These are phyloP conservation scores for Mormyrops boulengeri DNA, from an alignment of 2,797 vertebrate species.

Conservation along the genomic window DNA sequence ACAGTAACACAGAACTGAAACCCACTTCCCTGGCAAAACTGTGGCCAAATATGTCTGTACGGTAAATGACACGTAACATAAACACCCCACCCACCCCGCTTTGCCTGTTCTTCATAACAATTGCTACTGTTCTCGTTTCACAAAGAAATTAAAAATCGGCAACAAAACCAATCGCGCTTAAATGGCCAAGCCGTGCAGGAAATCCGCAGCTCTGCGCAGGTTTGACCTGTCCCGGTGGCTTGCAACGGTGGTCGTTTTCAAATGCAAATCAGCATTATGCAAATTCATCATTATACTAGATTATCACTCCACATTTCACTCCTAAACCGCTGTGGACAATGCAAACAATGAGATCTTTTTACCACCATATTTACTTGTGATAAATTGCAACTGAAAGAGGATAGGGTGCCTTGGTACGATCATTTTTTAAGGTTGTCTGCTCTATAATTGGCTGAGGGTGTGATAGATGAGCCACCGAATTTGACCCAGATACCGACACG, in stretches of 20 bases:
- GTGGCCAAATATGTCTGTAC: neutral
- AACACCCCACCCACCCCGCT: neutral
- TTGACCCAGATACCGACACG: neutral
- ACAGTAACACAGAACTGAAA: neutral
- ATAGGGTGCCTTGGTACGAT: neutral
- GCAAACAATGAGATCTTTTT: conserved; percentile 4
- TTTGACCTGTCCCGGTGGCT: conserved; percentile 22
- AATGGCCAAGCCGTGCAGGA: neutral
- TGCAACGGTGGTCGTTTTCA: conserved; percentile 33
- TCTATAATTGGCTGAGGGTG: neutral
- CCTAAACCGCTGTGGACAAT: neutral
- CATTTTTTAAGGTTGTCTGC: neutral
- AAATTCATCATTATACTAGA: conserved; percentile 45
- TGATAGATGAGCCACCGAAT: neutral
- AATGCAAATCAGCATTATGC: conserved; percentile 41
- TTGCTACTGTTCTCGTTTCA: neutral
- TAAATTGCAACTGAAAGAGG: neutral
- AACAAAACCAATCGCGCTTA: neutral
- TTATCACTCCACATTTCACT: conserved; percentile 33
- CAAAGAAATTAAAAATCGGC: neutral
- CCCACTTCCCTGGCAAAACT: neutral
- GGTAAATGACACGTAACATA: neutral
- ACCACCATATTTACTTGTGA: neutral
- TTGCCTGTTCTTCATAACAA: neutral
- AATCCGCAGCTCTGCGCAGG: conserved; percentile 10